A percentile compares a stretch with the other conserved stretches of the same genome.
Conservation (phyloP, 2,113 vertebrate genomes). For the Indri indri region DNA sequence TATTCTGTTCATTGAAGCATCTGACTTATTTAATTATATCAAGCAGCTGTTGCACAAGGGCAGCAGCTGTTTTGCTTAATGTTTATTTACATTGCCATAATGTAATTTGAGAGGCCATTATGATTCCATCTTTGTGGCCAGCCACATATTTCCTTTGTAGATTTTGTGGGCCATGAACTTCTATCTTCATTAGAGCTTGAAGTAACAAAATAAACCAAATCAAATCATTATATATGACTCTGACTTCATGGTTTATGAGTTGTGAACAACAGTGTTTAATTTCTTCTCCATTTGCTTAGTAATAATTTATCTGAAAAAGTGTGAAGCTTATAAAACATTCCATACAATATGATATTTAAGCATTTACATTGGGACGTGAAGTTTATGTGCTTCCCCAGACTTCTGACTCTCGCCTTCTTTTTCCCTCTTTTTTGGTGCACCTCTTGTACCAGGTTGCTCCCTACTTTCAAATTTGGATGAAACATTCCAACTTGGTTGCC, state of each 20-base stretch:
- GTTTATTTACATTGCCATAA: constrained; percentile 63
- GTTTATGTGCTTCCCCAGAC: neutral
- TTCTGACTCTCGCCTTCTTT: neutral
- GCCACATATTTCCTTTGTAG: constrained; percentile 22
- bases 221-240: neutral
- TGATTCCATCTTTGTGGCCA: constrained; percentile 40
- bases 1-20: constrained; percentile 31
- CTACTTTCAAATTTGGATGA: neutral
- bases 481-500: rapidly evolving
- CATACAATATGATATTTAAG: neutral
- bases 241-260: neutral
- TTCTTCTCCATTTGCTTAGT: neutral
- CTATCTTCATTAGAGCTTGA: constrained; percentile 9
- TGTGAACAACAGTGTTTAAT: neutral
- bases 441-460: neutral
- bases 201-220: constrained; percentile 8
- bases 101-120: constrained; percentile 54
- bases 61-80: constrained; percentile 62
- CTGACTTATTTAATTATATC: constrained; percentile 58
- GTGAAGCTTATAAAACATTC: neutral
- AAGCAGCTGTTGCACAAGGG: constrained; percentile 60
- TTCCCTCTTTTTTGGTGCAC: rapidly evolving
- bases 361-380: neutral
- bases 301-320: neutral
- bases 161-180: constrained; percentile 8